Conservation (phyloP, 2,888 invertebrate species). For the Biston betularia region DNA sequence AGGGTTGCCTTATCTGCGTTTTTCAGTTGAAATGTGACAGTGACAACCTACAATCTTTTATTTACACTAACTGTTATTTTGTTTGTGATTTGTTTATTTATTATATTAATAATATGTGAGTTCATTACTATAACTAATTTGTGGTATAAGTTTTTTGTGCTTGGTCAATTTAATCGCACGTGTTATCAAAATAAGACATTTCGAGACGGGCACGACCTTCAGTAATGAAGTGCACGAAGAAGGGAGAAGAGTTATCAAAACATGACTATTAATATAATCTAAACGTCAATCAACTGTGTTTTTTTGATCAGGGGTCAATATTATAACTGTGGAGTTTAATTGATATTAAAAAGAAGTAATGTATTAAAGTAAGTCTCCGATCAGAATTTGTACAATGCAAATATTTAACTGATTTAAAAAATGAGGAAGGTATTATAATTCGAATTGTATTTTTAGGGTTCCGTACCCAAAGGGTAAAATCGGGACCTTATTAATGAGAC, state of each 20-base stretch:
- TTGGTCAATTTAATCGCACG: background rate
- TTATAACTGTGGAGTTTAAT: too few species aligned
- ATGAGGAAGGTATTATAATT: too few species aligned
- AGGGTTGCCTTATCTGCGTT: conserved; percentile 54
- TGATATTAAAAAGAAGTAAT: too few species aligned
- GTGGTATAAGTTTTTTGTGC: background rate
- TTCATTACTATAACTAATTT: conserved; percentile 2
- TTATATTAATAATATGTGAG: conserved; percentile 20
- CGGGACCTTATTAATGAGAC: too few species aligned
- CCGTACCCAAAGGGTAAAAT: too few species aligned
- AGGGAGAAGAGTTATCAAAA: background rate
- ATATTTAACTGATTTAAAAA: too few species aligned
- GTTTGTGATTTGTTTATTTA: background rate
- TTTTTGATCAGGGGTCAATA: background rate
- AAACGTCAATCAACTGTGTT: background rate
- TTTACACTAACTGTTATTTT: conserved; percentile 13
- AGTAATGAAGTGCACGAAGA: too few species aligned
- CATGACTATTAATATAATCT: background rate
- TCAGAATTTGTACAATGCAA: too few species aligned
- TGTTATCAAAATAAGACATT: background rate
- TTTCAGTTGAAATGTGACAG: conserved; percentile 56
- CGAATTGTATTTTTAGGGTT: too few species aligned
- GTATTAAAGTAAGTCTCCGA: too few species aligned
- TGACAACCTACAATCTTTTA: conserved; percentile 18
- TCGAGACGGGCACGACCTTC: too few species aligned